phyloP scores from a whole-genome alignment of 2,797 vertebrate species.

The Fistularia commersonii region DNA sequence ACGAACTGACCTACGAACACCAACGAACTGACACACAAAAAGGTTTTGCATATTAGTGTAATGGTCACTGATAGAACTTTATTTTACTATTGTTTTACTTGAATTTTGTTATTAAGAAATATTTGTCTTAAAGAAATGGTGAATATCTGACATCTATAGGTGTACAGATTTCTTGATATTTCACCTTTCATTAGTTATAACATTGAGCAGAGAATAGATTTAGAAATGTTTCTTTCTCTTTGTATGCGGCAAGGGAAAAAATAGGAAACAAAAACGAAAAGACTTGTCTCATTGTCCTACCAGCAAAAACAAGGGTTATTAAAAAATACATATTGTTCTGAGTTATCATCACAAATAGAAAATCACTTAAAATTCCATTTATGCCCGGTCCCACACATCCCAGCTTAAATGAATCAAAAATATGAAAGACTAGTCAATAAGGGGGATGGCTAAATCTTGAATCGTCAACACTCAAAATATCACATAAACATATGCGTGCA shows the following conservation, averaged over 20 bases:
- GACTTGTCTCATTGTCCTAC: slow-evolving; percentile 33
- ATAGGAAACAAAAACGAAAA: slow-evolving; percentile 43
- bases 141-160: no score
- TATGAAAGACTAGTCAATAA: slow-evolving; percentile 53
- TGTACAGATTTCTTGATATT: slow-evolving; percentile 8
- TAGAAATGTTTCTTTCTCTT: slow-evolving; percentile 24
- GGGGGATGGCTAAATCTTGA: slow-evolving; percentile 63
- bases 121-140: no score
- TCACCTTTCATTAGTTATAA: no score
- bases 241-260: slow-evolving; percentile 37
- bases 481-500: slow-evolving; percentile 22
- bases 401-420: slow-evolving; percentile 60
- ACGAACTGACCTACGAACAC: no score
- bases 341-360: slow-evolving; percentile 68
- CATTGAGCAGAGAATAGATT: not conserved
- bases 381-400: slow-evolving; percentile 45
- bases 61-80: no score
- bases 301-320: slow-evolving; percentile 54
- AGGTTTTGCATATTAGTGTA: no score
- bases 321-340: slow-evolving; percentile 65
- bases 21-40: no score
- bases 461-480: slow-evolving; percentile 45
- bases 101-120: no score
- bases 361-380: slow-evolving; percentile 69
- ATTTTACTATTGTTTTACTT: no score